These are phyloP conservation scores for Norana najaformis DNA, from an alignment of 2,888 invertebrate genomes.

Conservation along the genomic window DNA sequence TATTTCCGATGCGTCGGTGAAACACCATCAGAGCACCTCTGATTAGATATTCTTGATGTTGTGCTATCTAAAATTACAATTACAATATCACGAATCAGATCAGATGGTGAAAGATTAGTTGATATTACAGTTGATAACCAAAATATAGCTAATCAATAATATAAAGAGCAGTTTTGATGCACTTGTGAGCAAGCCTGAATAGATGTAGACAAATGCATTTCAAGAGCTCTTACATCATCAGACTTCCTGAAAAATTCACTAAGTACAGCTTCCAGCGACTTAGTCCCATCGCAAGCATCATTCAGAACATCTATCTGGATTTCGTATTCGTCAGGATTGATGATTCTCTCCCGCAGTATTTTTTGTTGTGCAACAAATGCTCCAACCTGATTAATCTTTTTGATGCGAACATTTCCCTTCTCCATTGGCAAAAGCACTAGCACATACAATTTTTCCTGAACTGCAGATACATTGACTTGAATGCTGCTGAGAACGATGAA, in stretches of 20 bases:
- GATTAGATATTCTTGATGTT: too few species aligned
- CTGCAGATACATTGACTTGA: neutral
- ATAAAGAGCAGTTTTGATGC: neutral
- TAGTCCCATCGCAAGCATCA: neutral
- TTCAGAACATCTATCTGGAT: neutral
- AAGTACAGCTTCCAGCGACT: neutral
- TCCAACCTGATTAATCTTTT: neutral
- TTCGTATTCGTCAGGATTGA: neutral
- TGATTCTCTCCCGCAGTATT: neutral
- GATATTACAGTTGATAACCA: neutral
- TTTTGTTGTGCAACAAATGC: neutral
- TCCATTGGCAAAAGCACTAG: neutral
- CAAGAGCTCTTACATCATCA: neutral
- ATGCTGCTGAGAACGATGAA: neutral
- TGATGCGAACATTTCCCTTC: conserved; percentile 1
- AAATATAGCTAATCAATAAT: too few species aligned
- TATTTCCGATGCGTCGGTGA: too few species aligned
- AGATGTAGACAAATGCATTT: neutral
- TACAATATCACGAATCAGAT: too few species aligned
- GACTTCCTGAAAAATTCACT: neutral
- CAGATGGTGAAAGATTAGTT: too few species aligned
- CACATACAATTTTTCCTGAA: neutral
- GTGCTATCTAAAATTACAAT: too few species aligned
- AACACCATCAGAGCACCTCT: too few species aligned
- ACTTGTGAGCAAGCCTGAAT: neutral